A percentile compares a stretch with the other conserved stretches of the same genome.
Conservation (phyloP, 2,888 invertebrate species). For the Odiellus spinosus region DNA sequence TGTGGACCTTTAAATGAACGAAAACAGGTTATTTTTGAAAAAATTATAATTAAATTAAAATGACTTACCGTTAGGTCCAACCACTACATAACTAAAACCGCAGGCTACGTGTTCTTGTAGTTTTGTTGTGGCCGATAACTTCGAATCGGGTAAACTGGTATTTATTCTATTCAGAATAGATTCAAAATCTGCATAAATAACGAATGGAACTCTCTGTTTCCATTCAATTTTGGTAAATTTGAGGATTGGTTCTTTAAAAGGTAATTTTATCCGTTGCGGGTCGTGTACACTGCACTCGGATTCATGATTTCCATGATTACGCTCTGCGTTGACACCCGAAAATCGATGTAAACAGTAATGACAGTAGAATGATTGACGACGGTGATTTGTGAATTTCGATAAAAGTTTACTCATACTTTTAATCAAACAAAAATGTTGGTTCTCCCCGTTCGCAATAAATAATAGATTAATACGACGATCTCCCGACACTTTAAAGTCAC, state of each 20-base stretch:
- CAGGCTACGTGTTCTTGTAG: slow-evolving; percentile 4
- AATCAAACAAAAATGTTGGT: slow-evolving; percentile 2
- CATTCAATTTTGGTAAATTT: too few relatives aligned
- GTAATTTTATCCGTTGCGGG: neutral
- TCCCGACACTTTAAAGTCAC: neutral
- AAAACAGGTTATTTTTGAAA: too few relatives aligned
- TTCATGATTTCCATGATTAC: neutral
- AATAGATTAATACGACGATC: slow-evolving; percentile 3
- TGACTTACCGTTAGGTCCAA: too few relatives aligned
- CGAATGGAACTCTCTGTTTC: slow-evolving; percentile 1
- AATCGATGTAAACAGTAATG: slow-evolving; percentile 5
- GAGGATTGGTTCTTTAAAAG: neutral
- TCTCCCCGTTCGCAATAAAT: neutral
- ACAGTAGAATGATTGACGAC: too few relatives aligned
- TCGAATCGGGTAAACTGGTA: too few relatives aligned
- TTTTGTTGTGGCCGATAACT: too few relatives aligned
- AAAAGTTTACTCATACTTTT: neutral
- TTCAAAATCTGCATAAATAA: slow-evolving; percentile 6
- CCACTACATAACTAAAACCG: slow-evolving; percentile 1
- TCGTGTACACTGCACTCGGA: neutral
- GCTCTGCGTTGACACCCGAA: neutral
- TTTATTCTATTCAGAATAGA: neutral
- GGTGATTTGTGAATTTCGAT: too few relatives aligned
- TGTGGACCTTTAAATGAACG: too few relatives aligned
- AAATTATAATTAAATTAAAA: too few relatives aligned